Percentiles rank a stretch among this genome's conserved stretches.
Conservation (phyloP, 2,888 invertebrate species). For the Trichogramma evanescens region DNA sequence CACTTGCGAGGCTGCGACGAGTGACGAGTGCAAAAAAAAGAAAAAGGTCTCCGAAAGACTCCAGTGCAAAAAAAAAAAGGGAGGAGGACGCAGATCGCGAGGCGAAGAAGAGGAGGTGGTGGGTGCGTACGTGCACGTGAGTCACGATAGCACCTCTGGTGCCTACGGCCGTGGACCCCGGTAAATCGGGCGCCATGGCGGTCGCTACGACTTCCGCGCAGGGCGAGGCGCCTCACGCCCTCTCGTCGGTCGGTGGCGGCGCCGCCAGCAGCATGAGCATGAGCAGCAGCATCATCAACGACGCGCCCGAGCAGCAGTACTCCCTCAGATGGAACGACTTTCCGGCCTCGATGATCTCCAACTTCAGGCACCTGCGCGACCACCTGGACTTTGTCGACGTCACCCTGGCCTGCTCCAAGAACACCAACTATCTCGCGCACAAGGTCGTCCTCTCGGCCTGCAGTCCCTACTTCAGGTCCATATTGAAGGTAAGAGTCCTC, state of each 20-base stretch:
- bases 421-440: conserved; percentile 82
- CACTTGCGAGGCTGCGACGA: too few species aligned
- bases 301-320: conserved; percentile 68
- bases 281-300: too few species aligned
- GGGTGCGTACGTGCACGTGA: too few species aligned
- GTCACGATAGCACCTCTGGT: conserved; percentile 48
- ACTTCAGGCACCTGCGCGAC: conserved; percentile 80
- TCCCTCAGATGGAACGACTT: conserved; percentile 93
- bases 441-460: conserved; percentile 87
- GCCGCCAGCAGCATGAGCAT: too few species aligned
- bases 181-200: conserved; percentile 47
- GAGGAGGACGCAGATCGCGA: too few species aligned
- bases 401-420: conserved; percentile 84
- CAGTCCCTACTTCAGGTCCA: conserved; percentile 83
- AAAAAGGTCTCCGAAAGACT: too few species aligned
- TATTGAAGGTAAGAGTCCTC: conserved; percentile 58
- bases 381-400: conserved; percentile 91
- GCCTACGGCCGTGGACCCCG: conserved; percentile 49
- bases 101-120: too few species aligned
- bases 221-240: conserved; percentile 36
- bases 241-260: conserved; percentile 45
- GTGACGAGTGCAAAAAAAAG: too few species aligned
- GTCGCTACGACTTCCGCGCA: conserved; percentile 45
- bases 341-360: conserved; percentile 82
- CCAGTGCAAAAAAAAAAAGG: too few species aligned